Evolutionary conservation across 1,140 invertebrate species (phyloP), one percentile per base, ranked within the genome.

Genomic region (Brachionus plicatilis): DNA sequence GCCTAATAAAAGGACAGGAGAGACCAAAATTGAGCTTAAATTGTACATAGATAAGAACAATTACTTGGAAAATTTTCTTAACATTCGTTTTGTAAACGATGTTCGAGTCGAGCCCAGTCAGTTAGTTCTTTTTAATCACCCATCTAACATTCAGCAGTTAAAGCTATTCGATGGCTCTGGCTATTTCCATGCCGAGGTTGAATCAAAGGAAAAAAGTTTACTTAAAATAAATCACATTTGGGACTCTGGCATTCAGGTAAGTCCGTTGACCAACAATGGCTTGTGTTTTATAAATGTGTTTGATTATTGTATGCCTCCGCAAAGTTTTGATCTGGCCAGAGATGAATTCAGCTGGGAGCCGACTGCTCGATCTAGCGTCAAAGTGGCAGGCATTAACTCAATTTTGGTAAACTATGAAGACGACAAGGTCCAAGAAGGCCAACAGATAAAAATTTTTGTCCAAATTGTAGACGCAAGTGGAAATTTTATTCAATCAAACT

Each of bases 361-460:
- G 9, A 76, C 8, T 76, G 45, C 72, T 27, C 43, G n/a, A 24
- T 50, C 72, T n/a, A 24, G 47, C 12, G 50, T 76, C n/a, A 76
- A 76, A 50, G 24, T 76, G 3, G 72, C 72, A 50, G 72, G 72
- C 14, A 76, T 76, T n/a, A 76, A 76, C n/a, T 50, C 72, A 24
- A 76, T 76, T 11, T n/a, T 76, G 72, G 72, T 76, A 27, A 76
- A 76, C 27, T 76, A 50, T 24, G 72, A 76, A 50, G 72, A 76
- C 20, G 72, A 76, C 12, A 76, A 76, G 24, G 43, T 76, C 6
- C 43, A 76, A 50, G 43, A 50, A 27, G 45, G 45, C 11, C 20
- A 76, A 14, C 43, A 76, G 24, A 24, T 76, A n/a, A 76, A 76
- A 50, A 53, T 53, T 29, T 76, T 47, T 76, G 72, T 76, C 24